Evolutionary conservation across 2,113 vertebrate genomes (phyloP).

Genomic region (Taxidea taxus): DNA sequence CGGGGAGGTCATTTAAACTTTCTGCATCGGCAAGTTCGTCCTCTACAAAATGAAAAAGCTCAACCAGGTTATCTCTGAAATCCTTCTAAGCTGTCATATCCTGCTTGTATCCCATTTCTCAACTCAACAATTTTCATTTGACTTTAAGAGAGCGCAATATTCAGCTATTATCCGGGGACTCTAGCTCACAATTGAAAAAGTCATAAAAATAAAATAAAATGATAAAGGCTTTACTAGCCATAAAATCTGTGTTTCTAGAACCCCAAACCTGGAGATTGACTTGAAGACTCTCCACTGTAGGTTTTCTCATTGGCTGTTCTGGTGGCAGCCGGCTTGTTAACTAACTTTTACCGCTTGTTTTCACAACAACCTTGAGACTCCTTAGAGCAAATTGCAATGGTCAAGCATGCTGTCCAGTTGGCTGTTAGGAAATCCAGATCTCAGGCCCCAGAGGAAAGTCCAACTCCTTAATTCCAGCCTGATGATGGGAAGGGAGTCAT

Average conservation of each 20-base stretch:
- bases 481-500: constrained; percentile 41
- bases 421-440: constrained; percentile 36
- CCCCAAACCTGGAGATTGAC: constrained; percentile 19
- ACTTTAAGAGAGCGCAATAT: constrained; percentile 15
- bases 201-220: constrained; percentile 30
- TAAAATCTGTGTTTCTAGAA: constrained; percentile 1
- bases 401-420: background rate
- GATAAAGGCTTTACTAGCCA: background rate
- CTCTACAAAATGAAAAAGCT: background rate
- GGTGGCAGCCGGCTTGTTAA: background rate
- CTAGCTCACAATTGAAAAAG: background rate
- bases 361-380: constrained; percentile 64
- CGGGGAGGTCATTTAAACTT: background rate
- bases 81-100: background rate
- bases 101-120: background rate
- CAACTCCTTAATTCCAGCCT: background rate
- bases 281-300: background rate
- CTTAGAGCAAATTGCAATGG: constrained; percentile 17
- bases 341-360: constrained; percentile 31
- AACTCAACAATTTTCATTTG: background rate
- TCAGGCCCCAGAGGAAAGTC: background rate
- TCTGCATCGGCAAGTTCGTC: background rate
- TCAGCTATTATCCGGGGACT: background rate
- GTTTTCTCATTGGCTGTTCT: background rate
- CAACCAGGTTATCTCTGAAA: background rate